Evolutionary conservation across 2,888 invertebrate species (phyloP).

Genomic region (Sinohyriopsis cumingii): DNA sequence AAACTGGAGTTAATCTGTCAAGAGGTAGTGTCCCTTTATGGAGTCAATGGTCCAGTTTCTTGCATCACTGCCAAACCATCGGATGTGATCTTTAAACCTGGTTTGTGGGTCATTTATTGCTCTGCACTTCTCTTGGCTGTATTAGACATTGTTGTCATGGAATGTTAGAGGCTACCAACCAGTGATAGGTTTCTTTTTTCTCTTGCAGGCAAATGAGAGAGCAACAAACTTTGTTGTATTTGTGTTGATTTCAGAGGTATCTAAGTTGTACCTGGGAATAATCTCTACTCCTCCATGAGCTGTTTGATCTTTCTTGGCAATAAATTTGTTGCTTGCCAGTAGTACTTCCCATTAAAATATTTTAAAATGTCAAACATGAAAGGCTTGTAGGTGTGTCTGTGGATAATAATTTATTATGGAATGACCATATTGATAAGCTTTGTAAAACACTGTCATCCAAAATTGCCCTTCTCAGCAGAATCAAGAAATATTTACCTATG

Average conservation of each 20-base stretch:
- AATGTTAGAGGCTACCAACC: conserved; percentile 15
- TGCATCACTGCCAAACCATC: conserved; percentile 15
- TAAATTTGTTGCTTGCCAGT: conserved; percentile 7
- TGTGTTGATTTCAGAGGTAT: conserved; percentile 11
- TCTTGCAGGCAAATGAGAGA: conserved; percentile 9
- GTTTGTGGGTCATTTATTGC: not conserved
- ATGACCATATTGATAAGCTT: too few relatives aligned
- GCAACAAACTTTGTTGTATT: conserved; percentile 12
- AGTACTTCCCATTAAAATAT: too few relatives aligned
- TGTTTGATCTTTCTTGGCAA: conserved; percentile 5
- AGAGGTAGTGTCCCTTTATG: too few relatives aligned
- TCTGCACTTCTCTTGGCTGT: conserved; percentile 7
- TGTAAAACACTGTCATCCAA: too few relatives aligned
- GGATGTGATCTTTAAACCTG: conserved; percentile 4
- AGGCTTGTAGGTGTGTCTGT: too few relatives aligned
- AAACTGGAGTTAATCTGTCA: too few relatives aligned
- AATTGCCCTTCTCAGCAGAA: too few relatives aligned
- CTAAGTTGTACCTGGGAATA: conserved; percentile 16
- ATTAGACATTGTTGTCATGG: conserved; percentile 10
- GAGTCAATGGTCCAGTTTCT: conserved; percentile 15
- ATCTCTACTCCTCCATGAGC: conserved; percentile 19
- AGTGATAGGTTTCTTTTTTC: conserved; percentile 13
- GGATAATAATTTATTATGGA: too few relatives aligned
- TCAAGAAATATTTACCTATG: too few relatives aligned
- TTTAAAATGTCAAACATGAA: too few relatives aligned